These are phyloP conservation scores for Caenorhabditis remanei DNA, from an alignment of 1,140 invertebrate genomes.

Conservation along the genomic window DNA sequence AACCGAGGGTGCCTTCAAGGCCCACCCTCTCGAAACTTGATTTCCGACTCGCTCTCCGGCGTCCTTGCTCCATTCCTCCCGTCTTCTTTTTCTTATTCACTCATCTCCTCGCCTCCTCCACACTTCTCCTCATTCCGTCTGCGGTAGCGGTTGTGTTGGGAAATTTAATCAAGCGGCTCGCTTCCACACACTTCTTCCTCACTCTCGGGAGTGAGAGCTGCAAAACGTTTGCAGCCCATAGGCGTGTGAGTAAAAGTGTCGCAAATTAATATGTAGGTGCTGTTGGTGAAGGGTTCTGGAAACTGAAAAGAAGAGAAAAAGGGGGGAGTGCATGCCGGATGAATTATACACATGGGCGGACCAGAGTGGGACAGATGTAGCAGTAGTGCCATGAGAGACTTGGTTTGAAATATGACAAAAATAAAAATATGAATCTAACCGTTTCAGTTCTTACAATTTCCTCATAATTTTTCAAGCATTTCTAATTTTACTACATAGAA, in stretches of 20 bases:
- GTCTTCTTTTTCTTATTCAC: slow-evolving; percentile 4
- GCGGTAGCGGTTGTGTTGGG: slow-evolving; percentile 6
- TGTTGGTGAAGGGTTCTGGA: neutral
- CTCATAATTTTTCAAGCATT: too few species aligned
- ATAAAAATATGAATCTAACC: too few species aligned
- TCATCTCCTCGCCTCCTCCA: neutral
- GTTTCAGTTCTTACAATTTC: too few species aligned
- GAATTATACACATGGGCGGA: slow-evolving; percentile 54
- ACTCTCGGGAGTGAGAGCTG: neutral
- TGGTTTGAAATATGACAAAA: too few species aligned
- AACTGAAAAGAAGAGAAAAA: neutral
- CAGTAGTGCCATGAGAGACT: too few species aligned
- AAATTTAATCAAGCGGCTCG: slow-evolving; percentile 55
- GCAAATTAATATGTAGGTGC: slow-evolving; percentile 45
- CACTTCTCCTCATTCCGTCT: slow-evolving; percentile 23
- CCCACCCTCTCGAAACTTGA: slow-evolving; percentile 39
- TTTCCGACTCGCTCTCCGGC: neutral
- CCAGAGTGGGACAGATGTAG: slow-evolving; percentile 5
- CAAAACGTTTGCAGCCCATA: neutral
- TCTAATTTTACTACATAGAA: too few species aligned
- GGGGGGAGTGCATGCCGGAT: slow-evolving; percentile 14
- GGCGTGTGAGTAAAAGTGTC: slow-evolving; percentile 4
- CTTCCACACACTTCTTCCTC: slow-evolving; percentile 4
- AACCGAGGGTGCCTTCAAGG: slow-evolving; percentile 19
- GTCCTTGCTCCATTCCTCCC: neutral